phyloP scores from a whole-genome alignment of 2,888 invertebrate species.

The Idaea dimidiata region DNA sequence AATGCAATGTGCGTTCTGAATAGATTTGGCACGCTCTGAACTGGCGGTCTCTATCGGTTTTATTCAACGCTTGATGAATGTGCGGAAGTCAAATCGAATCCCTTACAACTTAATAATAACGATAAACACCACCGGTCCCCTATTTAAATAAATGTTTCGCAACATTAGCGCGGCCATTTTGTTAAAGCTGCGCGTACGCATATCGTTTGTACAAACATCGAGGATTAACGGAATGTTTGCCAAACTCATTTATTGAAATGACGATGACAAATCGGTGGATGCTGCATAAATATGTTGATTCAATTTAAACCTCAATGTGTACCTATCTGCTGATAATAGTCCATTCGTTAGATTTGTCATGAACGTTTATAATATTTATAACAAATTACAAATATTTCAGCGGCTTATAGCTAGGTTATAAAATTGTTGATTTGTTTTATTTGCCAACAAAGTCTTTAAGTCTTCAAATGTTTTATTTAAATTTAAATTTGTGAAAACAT shows the following conservation, averaged over 20 bases:
- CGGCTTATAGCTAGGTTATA: not conserved
- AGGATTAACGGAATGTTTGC: slow-evolving; percentile 64
- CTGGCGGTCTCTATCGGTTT: slow-evolving; percentile 46
- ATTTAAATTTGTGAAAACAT: not conserved
- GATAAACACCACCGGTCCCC: slow-evolving; percentile 71
- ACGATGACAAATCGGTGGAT: slow-evolving; percentile 58
- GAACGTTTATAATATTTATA: not conserved
- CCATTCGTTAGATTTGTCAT: not conserved
- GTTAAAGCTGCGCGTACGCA: slow-evolving; percentile 59
- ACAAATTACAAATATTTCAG: slow-evolving; percentile 6
- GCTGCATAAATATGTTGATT: slow-evolving; percentile 35
- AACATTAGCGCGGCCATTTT: slow-evolving; percentile 69
- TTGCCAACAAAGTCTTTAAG: slow-evolving; percentile 2
- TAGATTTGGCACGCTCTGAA: slow-evolving; percentile 66
- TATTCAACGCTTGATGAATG: slow-evolving; percentile 60
- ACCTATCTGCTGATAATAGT: slow-evolving; percentile 9
- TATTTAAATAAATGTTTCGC: slow-evolving; percentile 69
- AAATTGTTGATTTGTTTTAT: slow-evolving; percentile 2
- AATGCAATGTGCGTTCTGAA: slow-evolving; percentile 46
- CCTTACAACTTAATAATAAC: slow-evolving; percentile 74
- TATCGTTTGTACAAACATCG: slow-evolving; percentile 50
- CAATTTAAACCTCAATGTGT: slow-evolving; percentile 24
- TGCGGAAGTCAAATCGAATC: slow-evolving; percentile 68
- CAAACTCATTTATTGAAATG: slow-evolving; percentile 60
- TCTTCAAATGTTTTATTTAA: not conserved